Evolutionary conservation across 2,888 invertebrate species (phyloP).

Genomic region (Slavum lentiscoides): DNA sequence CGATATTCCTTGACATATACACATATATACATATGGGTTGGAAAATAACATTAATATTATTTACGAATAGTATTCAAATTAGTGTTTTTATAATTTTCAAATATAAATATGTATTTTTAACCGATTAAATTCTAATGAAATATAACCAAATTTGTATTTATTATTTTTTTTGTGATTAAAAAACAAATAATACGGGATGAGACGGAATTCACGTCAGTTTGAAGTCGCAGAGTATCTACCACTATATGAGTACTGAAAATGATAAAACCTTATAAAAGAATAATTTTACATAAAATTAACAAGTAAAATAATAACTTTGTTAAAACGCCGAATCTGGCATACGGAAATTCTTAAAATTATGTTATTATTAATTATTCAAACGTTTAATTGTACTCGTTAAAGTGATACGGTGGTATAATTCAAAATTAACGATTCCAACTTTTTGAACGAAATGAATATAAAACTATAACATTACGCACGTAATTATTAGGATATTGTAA

Average conservation of each 20-base stretch:
- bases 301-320: neutral
- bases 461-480: too few relatives aligned
- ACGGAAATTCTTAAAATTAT: too few relatives aligned
- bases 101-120: neutral
- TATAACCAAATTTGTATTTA: neutral
- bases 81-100: conserved; percentile 9
- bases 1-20: neutral
- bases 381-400: too few relatives aligned
- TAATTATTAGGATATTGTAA: too few relatives aligned
- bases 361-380: too few relatives aligned
- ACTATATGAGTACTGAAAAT: too few relatives aligned
- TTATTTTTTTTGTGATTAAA: neutral
- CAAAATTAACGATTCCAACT: too few relatives aligned
- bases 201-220: neutral
- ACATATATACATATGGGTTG: neutral
- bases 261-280: conserved; percentile 6
- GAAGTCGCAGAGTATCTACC: too few relatives aligned
- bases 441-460: too few relatives aligned
- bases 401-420: too few relatives aligned
- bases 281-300: conserved; percentile 22
- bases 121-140: neutral
- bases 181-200: neutral
- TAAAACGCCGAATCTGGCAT: neutral
- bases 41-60: neutral
- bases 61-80: neutral